Evolutionary conservation across 2,888 invertebrate genomes (phyloP).

Genomic region (Aradus depressus): DNA sequence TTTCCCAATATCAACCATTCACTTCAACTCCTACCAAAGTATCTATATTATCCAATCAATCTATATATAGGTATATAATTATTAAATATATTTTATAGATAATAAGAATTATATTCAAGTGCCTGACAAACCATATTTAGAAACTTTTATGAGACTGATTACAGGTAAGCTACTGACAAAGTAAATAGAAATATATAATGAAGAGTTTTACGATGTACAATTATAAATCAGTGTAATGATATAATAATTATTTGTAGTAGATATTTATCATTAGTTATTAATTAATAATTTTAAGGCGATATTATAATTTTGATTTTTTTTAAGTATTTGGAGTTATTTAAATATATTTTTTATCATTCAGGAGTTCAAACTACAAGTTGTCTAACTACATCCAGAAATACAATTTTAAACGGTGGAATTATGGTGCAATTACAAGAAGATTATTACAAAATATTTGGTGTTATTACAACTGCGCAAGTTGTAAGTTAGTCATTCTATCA

Average conservation of each 20-base stretch:
- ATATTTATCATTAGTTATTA: conserved; percentile 9
- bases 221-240: conserved; percentile 6
- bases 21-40: too few species aligned
- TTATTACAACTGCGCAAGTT: conserved; percentile 11
- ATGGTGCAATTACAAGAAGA: conserved; percentile 16
- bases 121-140: conserved; percentile 10
- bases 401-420: conserved; percentile 4
- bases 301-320: neutral
- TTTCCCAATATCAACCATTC: too few species aligned
- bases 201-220: too few species aligned
- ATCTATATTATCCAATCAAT: too few species aligned
- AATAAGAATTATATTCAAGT: conserved; percentile 14
- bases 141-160: conserved; percentile 18
- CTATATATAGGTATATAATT: too few species aligned
- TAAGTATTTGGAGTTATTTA: neutral
- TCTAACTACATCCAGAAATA: conserved; percentile 9
- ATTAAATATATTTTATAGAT: too few species aligned
- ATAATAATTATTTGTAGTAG: conserved; percentile 3
- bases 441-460: conserved; percentile 1
- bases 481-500: too few species aligned
- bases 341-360: conserved; percentile 7
- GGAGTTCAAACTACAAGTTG: conserved; percentile 13
- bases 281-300: conserved; percentile 7
- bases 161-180: conserved; percentile 13
- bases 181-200: too few species aligned